Evolutionary conservation across 92 coral and sea anemone species (phyloP).

Genomic region (Umimayanthus kanabou): DNA sequence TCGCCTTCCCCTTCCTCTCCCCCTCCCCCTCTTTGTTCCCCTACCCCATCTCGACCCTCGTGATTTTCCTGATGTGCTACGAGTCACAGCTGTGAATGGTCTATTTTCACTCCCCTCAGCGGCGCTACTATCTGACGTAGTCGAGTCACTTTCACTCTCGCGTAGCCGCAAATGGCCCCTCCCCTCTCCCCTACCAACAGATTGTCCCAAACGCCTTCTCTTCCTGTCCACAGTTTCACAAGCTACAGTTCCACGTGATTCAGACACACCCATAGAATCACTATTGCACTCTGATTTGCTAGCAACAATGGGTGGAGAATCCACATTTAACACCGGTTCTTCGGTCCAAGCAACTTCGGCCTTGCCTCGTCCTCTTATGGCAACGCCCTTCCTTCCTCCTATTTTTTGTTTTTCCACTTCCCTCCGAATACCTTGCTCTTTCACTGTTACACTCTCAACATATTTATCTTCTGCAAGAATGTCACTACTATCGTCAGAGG

Average conservation of each 20-base stretch:
- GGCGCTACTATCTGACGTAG: conserved; percentile 11
- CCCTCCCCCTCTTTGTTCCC: neutral
- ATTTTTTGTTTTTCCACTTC: neutral
- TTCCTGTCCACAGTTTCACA: neutral
- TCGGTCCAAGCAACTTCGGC: neutral
- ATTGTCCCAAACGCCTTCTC: neutral
- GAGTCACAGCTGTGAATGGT: neutral
- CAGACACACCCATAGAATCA: neutral
- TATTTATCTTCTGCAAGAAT: neutral
- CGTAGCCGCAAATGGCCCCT: neutral
- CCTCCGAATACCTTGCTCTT: neutral
- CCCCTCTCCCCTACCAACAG: neutral
- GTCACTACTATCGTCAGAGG: conserved; percentile 11
- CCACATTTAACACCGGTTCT: neutral
- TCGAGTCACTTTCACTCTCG: conserved; percentile 2
- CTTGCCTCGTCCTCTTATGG: neutral
- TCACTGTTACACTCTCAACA: neutral
- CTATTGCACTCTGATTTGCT: neutral
- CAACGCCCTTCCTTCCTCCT: neutral
- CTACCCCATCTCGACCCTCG: conserved; percentile 2
- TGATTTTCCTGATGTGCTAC: neutral
- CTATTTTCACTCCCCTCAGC: neutral
- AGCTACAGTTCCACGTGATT: neutral
- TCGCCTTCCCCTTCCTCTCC: neutral
- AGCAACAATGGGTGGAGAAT: neutral